Percentiles rank a stretch among this genome's conserved stretches.
Conservation (phyloP, 92 coral and sea anemone genomes). For the Muricea muricata region DNA sequence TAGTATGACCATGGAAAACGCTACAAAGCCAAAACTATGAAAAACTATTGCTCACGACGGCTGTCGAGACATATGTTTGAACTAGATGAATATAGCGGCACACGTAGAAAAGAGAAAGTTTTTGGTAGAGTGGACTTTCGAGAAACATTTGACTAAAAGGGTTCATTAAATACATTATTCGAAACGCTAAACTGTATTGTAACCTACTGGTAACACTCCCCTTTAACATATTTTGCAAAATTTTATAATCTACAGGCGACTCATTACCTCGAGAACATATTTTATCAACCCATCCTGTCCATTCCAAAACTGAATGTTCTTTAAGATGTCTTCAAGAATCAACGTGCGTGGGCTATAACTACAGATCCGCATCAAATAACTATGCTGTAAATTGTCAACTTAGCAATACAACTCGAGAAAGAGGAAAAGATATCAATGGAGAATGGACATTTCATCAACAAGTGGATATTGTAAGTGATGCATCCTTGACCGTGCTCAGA, state of each 20-base stretch:
- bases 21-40: no score
- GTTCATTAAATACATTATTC: no score
- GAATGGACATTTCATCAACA: background rate
- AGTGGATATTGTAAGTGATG: background rate
- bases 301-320: background rate
- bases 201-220: no score
- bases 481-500: no score
- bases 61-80: no score
- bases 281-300: background rate
- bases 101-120: no score
- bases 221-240: background rate
- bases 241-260: background rate
- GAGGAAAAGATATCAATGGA: background rate
- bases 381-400: background rate
- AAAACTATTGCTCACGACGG: no score
- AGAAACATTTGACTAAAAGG: no score
- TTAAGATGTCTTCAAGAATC: conserved; percentile 7
- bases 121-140: no score
- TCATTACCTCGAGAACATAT: background rate
- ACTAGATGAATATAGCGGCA: no score
- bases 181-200: no score
- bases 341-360: conserved; percentile 4
- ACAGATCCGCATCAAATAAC: background rate
- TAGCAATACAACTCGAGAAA: background rate
- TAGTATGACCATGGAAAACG: no score